A percentile compares a stretch with the other conserved stretches of the same genome.
Evolutionary conservation across 2,113 vertebrate genomes (phyloP).

Genomic region (Tachysurus vachellii): DNA sequence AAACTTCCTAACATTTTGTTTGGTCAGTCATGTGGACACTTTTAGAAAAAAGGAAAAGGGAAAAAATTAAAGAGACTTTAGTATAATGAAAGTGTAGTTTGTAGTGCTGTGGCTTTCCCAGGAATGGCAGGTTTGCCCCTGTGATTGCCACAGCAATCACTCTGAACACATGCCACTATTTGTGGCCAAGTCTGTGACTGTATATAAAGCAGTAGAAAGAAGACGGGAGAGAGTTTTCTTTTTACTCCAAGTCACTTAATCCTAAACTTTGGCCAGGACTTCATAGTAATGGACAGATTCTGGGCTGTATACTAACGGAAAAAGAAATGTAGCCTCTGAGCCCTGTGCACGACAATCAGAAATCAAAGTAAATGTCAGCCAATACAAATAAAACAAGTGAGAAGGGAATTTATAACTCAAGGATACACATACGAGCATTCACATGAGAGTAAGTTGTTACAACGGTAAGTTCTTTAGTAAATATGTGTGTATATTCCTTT

Average conservation of each 20-base stretch:
- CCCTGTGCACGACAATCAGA: slow-evolving; percentile 46
- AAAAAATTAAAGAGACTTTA: slow-evolving; percentile 57
- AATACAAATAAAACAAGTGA: not conserved
- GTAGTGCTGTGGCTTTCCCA: slow-evolving; percentile 62
- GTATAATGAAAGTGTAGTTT: slow-evolving; percentile 66
- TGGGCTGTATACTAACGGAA: slow-evolving; percentile 55
- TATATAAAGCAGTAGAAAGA: slow-evolving; percentile 16
- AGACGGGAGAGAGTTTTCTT: slow-evolving; percentile 27
- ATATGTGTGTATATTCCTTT: not conserved
- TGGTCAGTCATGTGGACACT: not conserved
- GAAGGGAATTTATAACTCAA: not conserved
- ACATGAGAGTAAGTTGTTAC: not conserved
- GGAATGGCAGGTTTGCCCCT: slow-evolving; percentile 69
- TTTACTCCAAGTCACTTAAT: slow-evolving; percentile 65
- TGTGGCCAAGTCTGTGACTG: slow-evolving; percentile 58
- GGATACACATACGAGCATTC: not conserved
- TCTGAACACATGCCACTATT: slow-evolving; percentile 60
- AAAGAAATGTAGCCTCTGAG: not conserved
- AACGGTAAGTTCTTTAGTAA: not conserved
- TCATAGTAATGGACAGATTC: slow-evolving; percentile 67
- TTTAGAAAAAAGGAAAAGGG: slow-evolving; percentile 49
- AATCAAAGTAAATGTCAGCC: not conserved
- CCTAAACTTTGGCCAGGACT: slow-evolving; percentile 54
- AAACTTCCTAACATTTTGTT: not conserved
- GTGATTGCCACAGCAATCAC: slow-evolving; percentile 60